Evolutionary conservation across 2,888 invertebrate genomes (phyloP).

Genomic region (Coleophora flavipennella): DNA sequence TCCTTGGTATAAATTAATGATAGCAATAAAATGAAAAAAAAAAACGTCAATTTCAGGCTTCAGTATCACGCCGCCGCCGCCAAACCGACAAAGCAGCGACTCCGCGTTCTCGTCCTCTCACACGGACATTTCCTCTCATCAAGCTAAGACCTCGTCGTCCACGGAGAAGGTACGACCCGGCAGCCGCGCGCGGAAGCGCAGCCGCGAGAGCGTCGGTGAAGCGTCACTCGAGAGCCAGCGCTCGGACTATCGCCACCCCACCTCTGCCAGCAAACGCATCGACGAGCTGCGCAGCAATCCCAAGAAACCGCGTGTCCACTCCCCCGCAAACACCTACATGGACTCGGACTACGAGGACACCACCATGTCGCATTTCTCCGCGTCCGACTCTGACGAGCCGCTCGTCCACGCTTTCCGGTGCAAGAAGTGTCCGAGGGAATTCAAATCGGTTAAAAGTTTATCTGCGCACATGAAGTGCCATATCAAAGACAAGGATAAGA

Average conservation of each 20-base stretch:
- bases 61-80: constrained; percentile 37
- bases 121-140: constrained; percentile 51
- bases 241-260: constrained; percentile 37
- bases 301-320: constrained; percentile 34
- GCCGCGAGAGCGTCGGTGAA: constrained; percentile 44
- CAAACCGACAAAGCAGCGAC: constrained; percentile 61
- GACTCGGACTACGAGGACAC: constrained; percentile 56
- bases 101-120: constrained; percentile 64
- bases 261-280: constrained; percentile 42
- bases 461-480: constrained; percentile 35
- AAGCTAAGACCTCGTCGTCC: constrained; percentile 37
- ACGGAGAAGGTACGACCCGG: constrained; percentile 36
- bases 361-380: constrained; percentile 37
- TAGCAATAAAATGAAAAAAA: not conserved
- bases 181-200: constrained; percentile 42
- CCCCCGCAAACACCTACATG: constrained; percentile 23
- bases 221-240: constrained; percentile 41
- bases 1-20: no score
- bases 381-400: constrained; percentile 55
- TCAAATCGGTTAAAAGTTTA: constrained; percentile 29
- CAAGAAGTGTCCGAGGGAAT: constrained; percentile 38
- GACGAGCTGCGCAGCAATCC: constrained; percentile 41
- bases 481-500: constrained; percentile 19
- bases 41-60: constrained; percentile 14
- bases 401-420: constrained; percentile 36